phyloP scores from a whole-genome alignment of 92 coral and sea anemone species.

The Parazoanthus atlanticus region DNA sequence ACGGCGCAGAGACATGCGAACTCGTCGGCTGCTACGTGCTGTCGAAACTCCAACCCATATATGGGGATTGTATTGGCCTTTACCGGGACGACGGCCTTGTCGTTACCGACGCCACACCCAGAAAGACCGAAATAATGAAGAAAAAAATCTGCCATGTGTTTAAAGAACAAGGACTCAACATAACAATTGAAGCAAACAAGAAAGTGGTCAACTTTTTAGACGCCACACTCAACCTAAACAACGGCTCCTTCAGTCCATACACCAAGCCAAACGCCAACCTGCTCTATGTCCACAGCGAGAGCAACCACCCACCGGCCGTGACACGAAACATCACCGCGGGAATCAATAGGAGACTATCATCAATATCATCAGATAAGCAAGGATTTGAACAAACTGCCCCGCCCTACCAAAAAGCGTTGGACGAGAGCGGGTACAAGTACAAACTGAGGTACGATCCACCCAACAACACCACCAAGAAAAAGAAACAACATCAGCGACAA shows the following conservation, averaged over 20 bases:
- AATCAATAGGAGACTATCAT: conserved; percentile 35
- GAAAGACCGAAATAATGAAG: conserved; percentile 14
- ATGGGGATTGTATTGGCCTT: background rate
- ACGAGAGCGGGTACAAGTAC: conserved; percentile 23
- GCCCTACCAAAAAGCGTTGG: conserved; percentile 41
- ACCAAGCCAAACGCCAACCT: conserved; percentile 47
- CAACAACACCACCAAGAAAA: no score
- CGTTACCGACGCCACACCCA: background rate
- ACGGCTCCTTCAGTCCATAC: conserved; percentile 47
- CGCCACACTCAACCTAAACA: conserved; percentile 42
- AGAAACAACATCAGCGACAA: no score
- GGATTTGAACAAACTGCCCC: conserved; percentile 44
- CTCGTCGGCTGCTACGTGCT: background rate
- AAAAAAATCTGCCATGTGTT: conserved; percentile 10
- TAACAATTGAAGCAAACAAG: no score
- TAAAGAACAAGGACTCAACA: conserved; percentile 5
- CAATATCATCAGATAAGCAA: conserved; percentile 48
- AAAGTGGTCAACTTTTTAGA: conserved; percentile 43
- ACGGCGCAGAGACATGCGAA: conserved; percentile 13
- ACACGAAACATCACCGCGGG: conserved; percentile 27
- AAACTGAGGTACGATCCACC: no score
- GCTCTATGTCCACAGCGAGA: conserved; percentile 49
- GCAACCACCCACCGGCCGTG: conserved; percentile 48
- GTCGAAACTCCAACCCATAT: no score
- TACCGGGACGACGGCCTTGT: conserved; percentile 24